Base-by-base conservation (phyloP, 2,113 vertebrate genomes). In the Antennarius striatus region DNA sequence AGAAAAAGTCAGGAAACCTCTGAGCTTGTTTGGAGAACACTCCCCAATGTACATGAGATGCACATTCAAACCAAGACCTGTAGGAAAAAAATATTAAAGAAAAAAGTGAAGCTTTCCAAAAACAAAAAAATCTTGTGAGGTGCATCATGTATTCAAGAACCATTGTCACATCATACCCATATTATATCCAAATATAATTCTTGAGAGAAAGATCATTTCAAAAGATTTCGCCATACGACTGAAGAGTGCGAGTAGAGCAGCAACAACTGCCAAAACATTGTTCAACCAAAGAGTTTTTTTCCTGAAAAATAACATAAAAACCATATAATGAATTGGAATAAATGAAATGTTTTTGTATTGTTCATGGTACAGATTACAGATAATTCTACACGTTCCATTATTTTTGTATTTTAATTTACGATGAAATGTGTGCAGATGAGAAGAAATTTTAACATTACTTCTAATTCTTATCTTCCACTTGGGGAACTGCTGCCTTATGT, bases 141-240 rank as follows among this genome's bases (percentile, higher is more conserved):
- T 5, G 14, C 12, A 60, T 15, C 2, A 47, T 15, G 3, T 3
- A 36, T 36, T 5, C 32, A 36, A 36, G 32, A 1, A 36, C 46
- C 4, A 46, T 5, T 16, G 4, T 39, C 14, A 17, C 10, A 30
- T 75, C 83, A 60, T 85, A 93, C 94, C 94, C 80, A 82, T 85
- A 81, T 91, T 91, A 28, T 91, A 82, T 73, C 94, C 94, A 40
- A 91, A 90, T 58, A 91, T 63, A 17, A 94, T 81, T 55, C 93
- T 82, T 43, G 91, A 93, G 73, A 89, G 52, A 0, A 94, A 71
- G 61, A 95, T 90, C 91, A 94, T 94, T 85, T 94, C 93, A 83
- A 93, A 94, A 17, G 92, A 94, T 14, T 78, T 83, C 11, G 87
- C 88, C 28, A 60, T 60, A 10, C 56, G 79, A 65, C 92, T 93